These are phyloP conservation scores for Sipha maydis DNA, from an alignment of 2,888 invertebrate genomes.

Conservation along the genomic window DNA sequence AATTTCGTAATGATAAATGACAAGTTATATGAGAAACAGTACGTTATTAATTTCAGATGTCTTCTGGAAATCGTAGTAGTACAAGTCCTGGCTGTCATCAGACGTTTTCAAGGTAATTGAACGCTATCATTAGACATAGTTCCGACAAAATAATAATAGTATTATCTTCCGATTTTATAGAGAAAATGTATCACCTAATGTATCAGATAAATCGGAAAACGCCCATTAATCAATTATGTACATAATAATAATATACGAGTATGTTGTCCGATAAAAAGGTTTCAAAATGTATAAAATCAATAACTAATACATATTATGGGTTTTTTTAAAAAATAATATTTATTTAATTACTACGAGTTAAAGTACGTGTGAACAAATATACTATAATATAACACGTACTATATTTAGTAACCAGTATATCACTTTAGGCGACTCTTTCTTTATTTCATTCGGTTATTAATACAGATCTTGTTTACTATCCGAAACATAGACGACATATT, in stretches of 20 bases:
- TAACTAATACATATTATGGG: too few species aligned
- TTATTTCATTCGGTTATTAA: too few species aligned
- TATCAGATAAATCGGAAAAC: not conserved
- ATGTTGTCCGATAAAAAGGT: too few species aligned
- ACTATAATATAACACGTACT: too few species aligned
- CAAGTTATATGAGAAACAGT: not conserved
- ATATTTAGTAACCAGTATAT: too few species aligned
- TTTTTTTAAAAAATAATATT: too few species aligned
- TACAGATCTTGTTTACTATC: too few species aligned
- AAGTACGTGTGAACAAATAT: too few species aligned
- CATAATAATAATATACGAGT: not conserved
- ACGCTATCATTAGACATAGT: not conserved
- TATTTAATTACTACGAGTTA: too few species aligned
- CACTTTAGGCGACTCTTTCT: too few species aligned
- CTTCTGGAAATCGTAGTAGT: not conserved
- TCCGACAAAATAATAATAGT: not conserved
- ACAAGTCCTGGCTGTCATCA: not conserved
- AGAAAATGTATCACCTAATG: not conserved
- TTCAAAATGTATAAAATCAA: too few species aligned
- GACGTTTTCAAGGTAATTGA: not conserved
- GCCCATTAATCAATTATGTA: not conserved
- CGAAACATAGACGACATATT: too few species aligned
- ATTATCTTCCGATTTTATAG: not conserved
- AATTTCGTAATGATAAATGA: not conserved
- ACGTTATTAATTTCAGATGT: constrained; percentile 14